These are phyloP conservation scores for Leucoma salicis DNA, from an alignment of 2,888 invertebrate species.

Conservation along the genomic window DNA sequence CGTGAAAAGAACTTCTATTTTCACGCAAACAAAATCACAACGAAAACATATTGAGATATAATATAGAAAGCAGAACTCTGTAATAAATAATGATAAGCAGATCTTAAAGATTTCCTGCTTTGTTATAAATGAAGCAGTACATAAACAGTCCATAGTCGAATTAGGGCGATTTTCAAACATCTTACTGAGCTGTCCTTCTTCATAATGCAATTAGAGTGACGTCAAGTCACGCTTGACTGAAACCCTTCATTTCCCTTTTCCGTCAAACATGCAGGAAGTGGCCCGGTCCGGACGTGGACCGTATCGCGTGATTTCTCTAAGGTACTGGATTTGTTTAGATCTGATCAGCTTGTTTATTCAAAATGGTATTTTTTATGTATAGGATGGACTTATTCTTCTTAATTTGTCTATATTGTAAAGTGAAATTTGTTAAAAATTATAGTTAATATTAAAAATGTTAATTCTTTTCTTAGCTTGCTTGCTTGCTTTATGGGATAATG, in stretches of 20 bases:
- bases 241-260: slow-evolving; percentile 30
- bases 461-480: no score
- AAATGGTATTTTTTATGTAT: background rate
- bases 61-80: no score
- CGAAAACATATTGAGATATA: no score
- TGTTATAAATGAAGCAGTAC: background rate
- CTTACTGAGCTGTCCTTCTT: slow-evolving; percentile 13
- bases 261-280: slow-evolving; percentile 38
- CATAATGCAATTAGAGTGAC: slow-evolving; percentile 23
- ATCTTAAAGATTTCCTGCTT: no score
- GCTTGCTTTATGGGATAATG: no score
- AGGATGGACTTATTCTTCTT: no score
- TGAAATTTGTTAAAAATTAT: no score
- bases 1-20: no score
- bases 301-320: slow-evolving; percentile 37
- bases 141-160: background rate
- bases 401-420: no score
- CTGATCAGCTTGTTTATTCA: slow-evolving; percentile 20
- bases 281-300: slow-evolving; percentile 21
- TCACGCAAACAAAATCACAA: no score
- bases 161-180: slow-evolving; percentile 12
- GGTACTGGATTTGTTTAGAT: slow-evolving; percentile 22
- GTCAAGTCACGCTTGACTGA: slow-evolving; percentile 28
- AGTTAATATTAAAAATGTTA: no score
- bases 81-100: no score